Evolutionary conservation across 2,888 invertebrate genomes (phyloP).

Genomic region (Perithous albicinctus): DNA sequence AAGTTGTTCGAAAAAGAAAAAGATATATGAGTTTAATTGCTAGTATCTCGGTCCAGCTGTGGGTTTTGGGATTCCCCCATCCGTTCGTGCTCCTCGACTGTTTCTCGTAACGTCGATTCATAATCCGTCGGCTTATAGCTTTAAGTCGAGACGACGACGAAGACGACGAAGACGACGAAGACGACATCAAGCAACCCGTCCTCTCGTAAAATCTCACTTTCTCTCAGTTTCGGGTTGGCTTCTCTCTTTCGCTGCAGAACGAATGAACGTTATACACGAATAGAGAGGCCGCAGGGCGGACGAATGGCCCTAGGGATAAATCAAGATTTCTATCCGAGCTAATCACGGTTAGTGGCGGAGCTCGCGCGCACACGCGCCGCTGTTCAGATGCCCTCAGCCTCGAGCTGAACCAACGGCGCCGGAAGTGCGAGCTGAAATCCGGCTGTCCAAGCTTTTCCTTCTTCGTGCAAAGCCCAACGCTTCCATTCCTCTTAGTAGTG

Average conservation of each 20-base stretch:
- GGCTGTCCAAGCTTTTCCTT: slow-evolving; percentile 34
- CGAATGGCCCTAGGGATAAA: slow-evolving; percentile 71
- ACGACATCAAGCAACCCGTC: no score
- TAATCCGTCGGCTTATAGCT: slow-evolving; percentile 57
- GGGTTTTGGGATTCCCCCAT: slow-evolving; percentile 33
- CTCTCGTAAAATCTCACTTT: slow-evolving; percentile 49
- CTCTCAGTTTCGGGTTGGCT: slow-evolving; percentile 34
- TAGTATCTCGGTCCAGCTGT: slow-evolving; percentile 20
- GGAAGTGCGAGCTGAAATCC: slow-evolving; percentile 36
- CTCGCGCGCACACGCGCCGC: not conserved
- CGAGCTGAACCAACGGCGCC: slow-evolving; percentile 34
- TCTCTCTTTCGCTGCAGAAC: not conserved
- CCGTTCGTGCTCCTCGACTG: slow-evolving; percentile 19
- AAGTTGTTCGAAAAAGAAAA: not conserved
- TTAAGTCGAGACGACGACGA: slow-evolving; percentile 50
- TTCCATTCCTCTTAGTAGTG: not conserved
- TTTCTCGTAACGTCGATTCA: slow-evolving; percentile 38
- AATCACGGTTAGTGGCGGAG: slow-evolving; percentile 72
- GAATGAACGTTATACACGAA: slow-evolving; percentile 3
- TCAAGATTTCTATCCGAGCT: slow-evolving; percentile 77
- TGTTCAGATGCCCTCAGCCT: not conserved
- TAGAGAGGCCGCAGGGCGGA: slow-evolving; percentile 1
- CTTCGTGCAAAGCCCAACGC: not conserved
- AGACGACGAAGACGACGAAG: slow-evolving; percentile 42
- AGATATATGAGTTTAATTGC: slow-evolving; percentile 43